Evolutionary conservation across 2,888 invertebrate genomes (phyloP).

Genomic region (Tetanocera ferruginea): DNA sequence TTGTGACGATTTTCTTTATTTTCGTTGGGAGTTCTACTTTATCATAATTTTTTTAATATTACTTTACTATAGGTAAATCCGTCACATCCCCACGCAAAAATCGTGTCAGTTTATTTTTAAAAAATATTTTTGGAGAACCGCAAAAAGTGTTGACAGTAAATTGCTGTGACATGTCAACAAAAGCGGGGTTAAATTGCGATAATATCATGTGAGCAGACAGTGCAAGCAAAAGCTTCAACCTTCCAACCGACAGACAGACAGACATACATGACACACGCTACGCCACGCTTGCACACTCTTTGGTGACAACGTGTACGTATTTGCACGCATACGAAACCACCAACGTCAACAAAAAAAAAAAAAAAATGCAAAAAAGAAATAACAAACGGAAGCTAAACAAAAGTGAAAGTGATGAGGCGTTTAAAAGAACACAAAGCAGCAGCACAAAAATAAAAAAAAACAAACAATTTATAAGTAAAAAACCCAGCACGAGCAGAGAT

Average conservation of each 20-base stretch:
- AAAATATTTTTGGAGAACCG: neutral
- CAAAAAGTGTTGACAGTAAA: slow-evolving; percentile 21
- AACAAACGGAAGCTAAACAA: slow-evolving; percentile 13
- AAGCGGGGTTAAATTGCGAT: slow-evolving; percentile 19
- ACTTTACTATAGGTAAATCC: too few relatives aligned
- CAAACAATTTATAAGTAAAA: neutral
- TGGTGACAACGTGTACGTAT: slow-evolving; percentile 3
- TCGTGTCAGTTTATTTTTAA: too few relatives aligned
- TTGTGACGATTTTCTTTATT: too few relatives aligned
- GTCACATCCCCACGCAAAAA: too few relatives aligned
- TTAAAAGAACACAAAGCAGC: slow-evolving; percentile 7
- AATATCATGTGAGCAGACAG: slow-evolving; percentile 8
- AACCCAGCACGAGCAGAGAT: slow-evolving; percentile 24
- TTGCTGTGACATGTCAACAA: slow-evolving; percentile 23
- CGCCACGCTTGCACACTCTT: slow-evolving; percentile 14
- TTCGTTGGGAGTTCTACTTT: too few relatives aligned
- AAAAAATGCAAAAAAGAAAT: neutral
- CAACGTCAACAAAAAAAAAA: neutral
- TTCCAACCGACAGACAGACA: neutral
- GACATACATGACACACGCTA: neutral
- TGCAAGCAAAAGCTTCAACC: neutral
- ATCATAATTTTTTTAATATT: too few relatives aligned
- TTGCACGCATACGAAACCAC: neutral
- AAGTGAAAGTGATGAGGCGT: slow-evolving; percentile 35
- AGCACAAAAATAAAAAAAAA: neutral